Evolutionary conservation across 1,140 invertebrate genomes (phyloP).

Genomic region (Myzus persicae): DNA sequence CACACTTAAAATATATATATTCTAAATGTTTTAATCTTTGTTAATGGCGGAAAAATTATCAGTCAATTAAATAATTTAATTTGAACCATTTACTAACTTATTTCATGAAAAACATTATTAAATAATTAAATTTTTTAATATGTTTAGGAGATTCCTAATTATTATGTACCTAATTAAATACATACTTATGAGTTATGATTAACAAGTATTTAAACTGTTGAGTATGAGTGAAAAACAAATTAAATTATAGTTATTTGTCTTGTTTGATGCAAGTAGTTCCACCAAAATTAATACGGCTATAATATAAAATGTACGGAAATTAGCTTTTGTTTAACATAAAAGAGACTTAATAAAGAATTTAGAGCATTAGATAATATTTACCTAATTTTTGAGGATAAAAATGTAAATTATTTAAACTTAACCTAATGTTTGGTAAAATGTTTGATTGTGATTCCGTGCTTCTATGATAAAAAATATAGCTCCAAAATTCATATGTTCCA

Average conservation of each 20-base stretch:
- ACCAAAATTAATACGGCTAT: not conserved
- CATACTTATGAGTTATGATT: slow-evolving; percentile 2
- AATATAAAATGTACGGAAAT: no score
- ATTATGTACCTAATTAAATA: not conserved
- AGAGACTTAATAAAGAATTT: not conserved
- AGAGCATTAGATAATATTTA: no score
- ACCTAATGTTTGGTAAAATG: no score
- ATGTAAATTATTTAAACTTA: no score
- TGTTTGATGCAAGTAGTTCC: not conserved
- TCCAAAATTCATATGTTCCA: no score
- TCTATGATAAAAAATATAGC: no score
- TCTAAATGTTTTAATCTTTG: not conserved
- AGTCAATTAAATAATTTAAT: not conserved
- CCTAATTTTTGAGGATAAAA: no score
- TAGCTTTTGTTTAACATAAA: no score
- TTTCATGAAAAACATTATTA: slow-evolving; percentile 16
- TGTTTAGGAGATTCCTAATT: slow-evolving; percentile 10
- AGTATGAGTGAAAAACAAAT: not conserved
- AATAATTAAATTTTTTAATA: slow-evolving; percentile 9
- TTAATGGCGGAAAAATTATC: not conserved
- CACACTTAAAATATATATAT: not conserved
- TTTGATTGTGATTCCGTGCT: no score
- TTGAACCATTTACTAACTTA: slow-evolving; percentile 16
- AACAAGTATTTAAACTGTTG: slow-evolving; percentile 13
- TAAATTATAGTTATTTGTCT: not conserved